Conservation (phyloP, 2,888 invertebrate species). For the Athalia rosae region DNA sequence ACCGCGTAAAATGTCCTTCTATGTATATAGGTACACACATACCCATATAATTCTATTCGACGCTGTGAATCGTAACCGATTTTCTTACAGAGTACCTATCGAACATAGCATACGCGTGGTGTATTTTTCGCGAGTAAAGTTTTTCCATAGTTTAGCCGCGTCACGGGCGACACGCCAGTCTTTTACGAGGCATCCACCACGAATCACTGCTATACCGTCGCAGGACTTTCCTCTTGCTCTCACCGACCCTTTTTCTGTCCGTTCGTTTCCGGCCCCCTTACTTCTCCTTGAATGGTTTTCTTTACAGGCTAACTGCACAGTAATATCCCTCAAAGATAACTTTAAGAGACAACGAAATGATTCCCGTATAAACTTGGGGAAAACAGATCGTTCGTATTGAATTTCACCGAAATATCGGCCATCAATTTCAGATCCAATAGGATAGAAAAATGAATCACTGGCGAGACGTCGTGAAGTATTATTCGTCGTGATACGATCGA, state of each 20-base stretch:
- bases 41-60: background rate
- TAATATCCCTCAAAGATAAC: slow-evolving; percentile 41
- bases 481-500: slow-evolving; percentile 30
- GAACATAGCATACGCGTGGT: no score
- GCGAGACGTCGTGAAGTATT: slow-evolving; percentile 25
- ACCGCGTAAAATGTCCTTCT: slow-evolving; percentile 6
- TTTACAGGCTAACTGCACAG: slow-evolving; percentile 39
- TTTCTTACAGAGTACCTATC: background rate
- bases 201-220: slow-evolving; percentile 25
- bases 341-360: slow-evolving; percentile 34
- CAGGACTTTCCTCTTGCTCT: slow-evolving; percentile 22
- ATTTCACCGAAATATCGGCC: slow-evolving; percentile 30
- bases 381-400: slow-evolving; percentile 24
- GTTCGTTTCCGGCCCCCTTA: slow-evolving; percentile 41
- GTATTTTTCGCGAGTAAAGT: background rate
- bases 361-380: slow-evolving; percentile 30
- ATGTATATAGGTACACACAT: slow-evolving; percentile 2
- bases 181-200: slow-evolving; percentile 8
- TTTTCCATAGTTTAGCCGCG: slow-evolving; percentile 10
- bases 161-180: background rate
- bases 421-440: slow-evolving; percentile 6
- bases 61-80: slow-evolving; percentile 27
- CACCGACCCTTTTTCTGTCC: slow-evolving; percentile 27
- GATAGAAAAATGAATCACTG: slow-evolving; percentile 35
- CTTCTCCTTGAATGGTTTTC: slow-evolving; percentile 37